Base-by-base conservation (phyloP, 2,797 vertebrate species). In the Lutjanus campechanus region DNA sequence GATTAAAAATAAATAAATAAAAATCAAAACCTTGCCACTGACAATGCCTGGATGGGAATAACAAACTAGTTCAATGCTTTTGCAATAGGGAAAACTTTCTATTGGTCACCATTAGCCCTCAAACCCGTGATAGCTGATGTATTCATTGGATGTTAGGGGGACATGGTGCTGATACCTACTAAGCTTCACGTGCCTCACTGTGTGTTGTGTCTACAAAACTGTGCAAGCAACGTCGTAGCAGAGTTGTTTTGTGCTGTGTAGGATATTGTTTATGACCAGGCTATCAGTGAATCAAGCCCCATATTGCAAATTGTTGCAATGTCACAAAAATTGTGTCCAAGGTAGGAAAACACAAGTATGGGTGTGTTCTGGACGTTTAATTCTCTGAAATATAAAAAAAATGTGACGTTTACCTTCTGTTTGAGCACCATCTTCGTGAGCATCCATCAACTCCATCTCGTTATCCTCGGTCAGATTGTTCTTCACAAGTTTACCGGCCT, bases 381-480 rank as follows among this genome's bases (percentile, higher is more conserved):
- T 19, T 40, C 3, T 4, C 11, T 20, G 15, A 22, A 10, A 51
- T 16, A 20, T 41, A 20, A 44, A 61, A 29, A n/a, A 17, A 1
- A 19, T 17, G 17, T 41, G 17, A 19, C 53, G 17, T 73, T 67
- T 78, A 94, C 94, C 93, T 58, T 93, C 84, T 41, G 75, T 77
- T 62, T 81, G 88, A 47, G 74, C 16, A 0, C 8, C 85, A 4
- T 86, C 89, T 36, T 87, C 83, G 12, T 84, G 85, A 46, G 16
- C 60, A 17, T 94, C 87, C 74, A 93, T 89, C 65, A 85, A 69
- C 46, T 89, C 89, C 20, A 85, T 2, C 0, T 81, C 83, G 44
- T 85, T 85, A 19, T 89, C 73, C 20, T 86, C 90, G 7, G 85
- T 88, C 70, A 84, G 50, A 59, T 91, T 88, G 11, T 82, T 87